Base-by-base conservation (phyloP, 2,113 vertebrate species). In the Erinaceus europaeus region DNA sequence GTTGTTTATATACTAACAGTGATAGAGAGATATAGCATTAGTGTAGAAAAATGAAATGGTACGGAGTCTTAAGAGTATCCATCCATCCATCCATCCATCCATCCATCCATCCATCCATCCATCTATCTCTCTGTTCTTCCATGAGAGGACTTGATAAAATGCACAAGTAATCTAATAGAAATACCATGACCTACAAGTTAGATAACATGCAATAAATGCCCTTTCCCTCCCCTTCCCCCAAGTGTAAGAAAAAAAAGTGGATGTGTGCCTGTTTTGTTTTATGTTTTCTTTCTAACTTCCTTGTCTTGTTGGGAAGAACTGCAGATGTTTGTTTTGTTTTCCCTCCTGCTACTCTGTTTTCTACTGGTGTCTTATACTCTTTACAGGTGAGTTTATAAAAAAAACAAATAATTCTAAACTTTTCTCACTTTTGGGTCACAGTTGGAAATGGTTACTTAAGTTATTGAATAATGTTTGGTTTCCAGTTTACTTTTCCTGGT, bases 241-340 rank as follows among this genome's bases (percentile, higher is more conserved):
- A 79, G n/a, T 13, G 36, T 62, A 86, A 89, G 72, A 78, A 65
- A 84, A 44, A 32, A 67, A 36, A 76, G 23, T 46, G 4, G 36
- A 27, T 36, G 23, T 36, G 18, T 69, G 0, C 25, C 5, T 50
- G 18, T 71, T 69, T 52, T 71, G 25, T 29, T 44, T 83, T 73
- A 17, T 76, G 10, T 78, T 83, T 72, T 59, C 36, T 86, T 86
- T 9, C 36, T 88, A 34, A 77, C 10, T 88, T 9, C 52, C 11
- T 90, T 88, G 61, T 2, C 42, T 93, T 93, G 52, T 90, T 75
- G 62, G 50, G 38, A 82, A 78, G 71, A 82, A 59, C 29, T 40
- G 82, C 67, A 84, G 14, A 1, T 42, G 0, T 88, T 84, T 74
- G n/a, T 82, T 78, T n/a, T n/a, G n/a, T n/a, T n/a, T n/a, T n/a